These are phyloP conservation scores for Crenuchus spilurus DNA, from an alignment of 2,797 vertebrate species.

Conservation along the genomic window DNA sequence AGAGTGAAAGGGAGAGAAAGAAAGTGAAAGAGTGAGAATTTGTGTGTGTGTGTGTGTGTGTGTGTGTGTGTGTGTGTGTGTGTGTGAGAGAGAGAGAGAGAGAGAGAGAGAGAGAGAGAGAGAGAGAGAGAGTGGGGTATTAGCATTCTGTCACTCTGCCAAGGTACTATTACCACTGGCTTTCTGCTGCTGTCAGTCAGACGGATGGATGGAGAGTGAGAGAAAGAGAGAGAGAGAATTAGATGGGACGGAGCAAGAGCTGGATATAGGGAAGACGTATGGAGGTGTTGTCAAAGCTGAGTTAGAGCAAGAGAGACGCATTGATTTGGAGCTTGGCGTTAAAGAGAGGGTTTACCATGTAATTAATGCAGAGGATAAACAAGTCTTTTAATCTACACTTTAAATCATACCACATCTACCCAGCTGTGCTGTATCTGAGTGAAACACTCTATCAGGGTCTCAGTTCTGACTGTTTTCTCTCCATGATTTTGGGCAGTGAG, in stretches of 20 bases:
- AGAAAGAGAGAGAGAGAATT: neutral
- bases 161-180: conserved; percentile 18
- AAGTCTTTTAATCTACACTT: too few species aligned
- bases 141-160: conserved; percentile 28
- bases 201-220: conserved; percentile 18
- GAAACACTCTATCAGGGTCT: too few species aligned
- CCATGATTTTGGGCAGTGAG: too few species aligned
- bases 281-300: neutral
- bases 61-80: too few species aligned
- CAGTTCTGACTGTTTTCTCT: too few species aligned
- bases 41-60: too few species aligned
- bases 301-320: neutral
- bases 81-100: neutral
- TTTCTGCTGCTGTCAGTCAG: conserved; percentile 31
- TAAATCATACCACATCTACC: too few species aligned
- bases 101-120: conserved; percentile 12
- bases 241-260: neutral
- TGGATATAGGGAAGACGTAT: neutral
- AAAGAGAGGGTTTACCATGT: neutral
- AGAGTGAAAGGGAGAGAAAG: neutral
- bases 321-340: neutral
- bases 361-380: too few species aligned
- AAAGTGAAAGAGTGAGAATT: conserved; percentile 21
- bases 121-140: conserved; percentile 5
- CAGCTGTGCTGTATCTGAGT: too few species aligned